Percentiles rank a stretch among this genome's conserved stretches.
Evolutionary conservation across 2,113 vertebrate genomes (phyloP).

Genomic region (Leiothrix lutea): DNA sequence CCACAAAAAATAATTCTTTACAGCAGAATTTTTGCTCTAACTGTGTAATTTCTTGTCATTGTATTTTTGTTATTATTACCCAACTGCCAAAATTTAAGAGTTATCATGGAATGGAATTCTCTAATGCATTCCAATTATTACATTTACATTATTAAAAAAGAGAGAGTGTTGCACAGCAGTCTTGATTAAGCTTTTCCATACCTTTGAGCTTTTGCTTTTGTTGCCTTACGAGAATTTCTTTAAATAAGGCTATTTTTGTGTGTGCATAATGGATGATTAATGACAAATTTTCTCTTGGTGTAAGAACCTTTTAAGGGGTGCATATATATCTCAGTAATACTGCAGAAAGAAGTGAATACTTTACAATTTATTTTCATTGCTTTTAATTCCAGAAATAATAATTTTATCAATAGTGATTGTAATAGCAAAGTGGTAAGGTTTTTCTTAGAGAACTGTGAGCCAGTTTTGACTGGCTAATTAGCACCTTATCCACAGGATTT

Average conservation of each 20-base stretch:
- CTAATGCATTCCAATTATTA: neutral
- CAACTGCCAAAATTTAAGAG: neutral
- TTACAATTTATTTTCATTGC: neutral
- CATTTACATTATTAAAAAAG: neutral
- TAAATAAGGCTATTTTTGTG: neutral
- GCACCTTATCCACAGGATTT: neutral
- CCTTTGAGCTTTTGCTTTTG: neutral
- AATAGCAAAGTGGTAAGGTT: neutral
- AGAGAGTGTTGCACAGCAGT: neutral
- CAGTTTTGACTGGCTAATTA: neutral
- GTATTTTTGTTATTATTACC: neutral
- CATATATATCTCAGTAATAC: neutral
- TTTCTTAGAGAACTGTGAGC: neutral
- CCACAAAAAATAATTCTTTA: neutral
- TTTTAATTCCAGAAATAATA: neutral
- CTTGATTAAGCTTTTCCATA: neutral
- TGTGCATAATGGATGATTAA: neutral
- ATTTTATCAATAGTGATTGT: neutral
- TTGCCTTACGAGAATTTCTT: neutral
- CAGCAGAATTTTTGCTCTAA: neutral
- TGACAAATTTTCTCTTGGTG: rapidly evolving
- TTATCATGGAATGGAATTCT: neutral
- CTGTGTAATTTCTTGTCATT: neutral
- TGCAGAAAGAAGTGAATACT: neutral
- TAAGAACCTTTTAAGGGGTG: neutral